Evolutionary conservation across 2,113 vertebrate species (phyloP).

Genomic region (Labrus mixtus): DNA sequence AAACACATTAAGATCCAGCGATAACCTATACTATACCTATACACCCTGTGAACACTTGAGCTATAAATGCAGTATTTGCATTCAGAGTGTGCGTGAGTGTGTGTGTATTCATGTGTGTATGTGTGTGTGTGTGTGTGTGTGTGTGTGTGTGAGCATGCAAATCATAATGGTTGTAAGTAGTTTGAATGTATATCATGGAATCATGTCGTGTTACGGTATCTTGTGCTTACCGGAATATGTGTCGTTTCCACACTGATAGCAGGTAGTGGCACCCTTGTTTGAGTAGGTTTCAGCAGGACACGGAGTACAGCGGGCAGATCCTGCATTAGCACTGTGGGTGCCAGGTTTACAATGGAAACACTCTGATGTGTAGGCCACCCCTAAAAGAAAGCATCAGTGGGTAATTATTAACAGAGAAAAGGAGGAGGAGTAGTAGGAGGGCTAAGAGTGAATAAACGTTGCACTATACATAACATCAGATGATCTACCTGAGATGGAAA

Average conservation of each 20-base stretch:
- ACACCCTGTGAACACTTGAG: slow-evolving; percentile 1
- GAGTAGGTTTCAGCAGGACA: slow-evolving; percentile 89
- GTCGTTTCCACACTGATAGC: slow-evolving; percentile 86
- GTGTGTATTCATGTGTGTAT: neutral
- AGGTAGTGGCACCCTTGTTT: slow-evolving; percentile 89
- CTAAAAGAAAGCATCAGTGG: slow-evolving; percentile 68
- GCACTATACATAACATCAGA: neutral
- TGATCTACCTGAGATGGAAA: slow-evolving; percentile 90
- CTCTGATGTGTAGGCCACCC: slow-evolving; percentile 95
- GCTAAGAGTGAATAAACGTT: neutral
- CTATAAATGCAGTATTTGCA: slow-evolving; percentile 47
- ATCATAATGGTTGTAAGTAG: slow-evolving; percentile 1
- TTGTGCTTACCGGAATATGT: slow-evolving; percentile 86
- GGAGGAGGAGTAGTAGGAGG: neutral
- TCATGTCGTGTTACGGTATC: neutral
- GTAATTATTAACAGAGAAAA: slow-evolving; percentile 37
- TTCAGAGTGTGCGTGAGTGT: neutral
- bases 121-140: neutral
- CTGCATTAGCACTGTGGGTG: slow-evolving; percentile 85
- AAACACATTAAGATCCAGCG: slow-evolving; percentile 61
- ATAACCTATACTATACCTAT: slow-evolving; percentile 47
- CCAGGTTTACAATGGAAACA: slow-evolving; percentile 97
- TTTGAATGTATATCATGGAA: neutral
- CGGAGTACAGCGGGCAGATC: slow-evolving; percentile 86
- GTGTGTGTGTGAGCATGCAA: slow-evolving; percentile 25